A percentile compares a stretch with the other conserved stretches of the same genome.
Conservation (phyloP, 2,797 vertebrate species). For the Cetoscarus ocellatus region DNA sequence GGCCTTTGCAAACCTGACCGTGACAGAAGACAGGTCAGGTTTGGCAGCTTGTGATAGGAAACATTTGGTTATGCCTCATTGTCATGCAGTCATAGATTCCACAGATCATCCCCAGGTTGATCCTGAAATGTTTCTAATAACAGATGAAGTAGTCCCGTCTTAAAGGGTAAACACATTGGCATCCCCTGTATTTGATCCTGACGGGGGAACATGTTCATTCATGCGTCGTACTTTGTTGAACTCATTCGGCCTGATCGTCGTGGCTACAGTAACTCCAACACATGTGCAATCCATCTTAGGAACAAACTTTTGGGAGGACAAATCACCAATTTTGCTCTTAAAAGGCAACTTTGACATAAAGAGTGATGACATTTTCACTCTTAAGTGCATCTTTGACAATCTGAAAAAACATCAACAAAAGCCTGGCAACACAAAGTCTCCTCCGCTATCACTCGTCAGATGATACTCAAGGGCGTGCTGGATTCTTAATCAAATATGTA, state of each 20-base stretch:
- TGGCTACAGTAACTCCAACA: constrained; percentile 33
- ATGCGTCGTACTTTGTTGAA: constrained; percentile 22
- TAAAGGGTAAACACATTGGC: constrained; percentile 10
- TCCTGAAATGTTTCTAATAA: not conserved
- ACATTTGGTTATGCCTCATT: constrained; percentile 10
- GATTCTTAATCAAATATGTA: constrained; percentile 45
- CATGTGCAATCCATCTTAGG: not conserved
- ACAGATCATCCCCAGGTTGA: not conserved
- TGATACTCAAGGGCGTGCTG: constrained; percentile 32
- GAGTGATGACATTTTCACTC: not conserved
- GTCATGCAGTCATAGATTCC: constrained; percentile 5
- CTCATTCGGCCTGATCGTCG: constrained; percentile 12
- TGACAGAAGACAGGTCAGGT: constrained; percentile 5
- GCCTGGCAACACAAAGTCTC: constrained; percentile 26
- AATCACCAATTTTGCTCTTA: not conserved
- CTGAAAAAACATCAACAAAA: constrained; percentile 24
- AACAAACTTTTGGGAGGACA: not conserved
- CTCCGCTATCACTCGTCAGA: constrained; percentile 43
- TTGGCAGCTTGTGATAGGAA: not conserved
- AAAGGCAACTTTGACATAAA: not conserved
- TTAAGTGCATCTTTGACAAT: constrained; percentile 14
- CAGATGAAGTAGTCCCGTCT: constrained; percentile 3
- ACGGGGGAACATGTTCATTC: constrained; percentile 34
- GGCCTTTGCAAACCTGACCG: not conserved
- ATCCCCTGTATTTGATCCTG: constrained; percentile 2